Base-by-base conservation (phyloP, 2,113 vertebrate genomes). In the Callipepla squamata region DNA sequence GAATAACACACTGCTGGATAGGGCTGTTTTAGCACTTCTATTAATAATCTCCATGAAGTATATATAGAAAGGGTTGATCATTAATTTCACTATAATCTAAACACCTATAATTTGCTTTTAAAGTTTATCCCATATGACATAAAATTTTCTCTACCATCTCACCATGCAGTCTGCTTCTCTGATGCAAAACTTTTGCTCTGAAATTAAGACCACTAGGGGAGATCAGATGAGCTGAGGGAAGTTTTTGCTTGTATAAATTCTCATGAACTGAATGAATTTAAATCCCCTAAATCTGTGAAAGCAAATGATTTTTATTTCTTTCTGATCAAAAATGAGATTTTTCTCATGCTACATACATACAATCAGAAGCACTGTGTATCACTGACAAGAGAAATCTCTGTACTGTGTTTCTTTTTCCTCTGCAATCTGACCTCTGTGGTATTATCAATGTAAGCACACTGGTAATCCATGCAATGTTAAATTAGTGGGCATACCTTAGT, bases 151-250 rank as follows among this genome's bases (percentile, higher is more conserved):
- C 13, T 48, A 5, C 78, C 53, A 48, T 67, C 76, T 91, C 82
- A 85, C 65, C 61, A 45, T 0, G 7, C 30, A 55, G 67, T 7
- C 69, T 10, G 23, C 48, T 75, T 77, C 93, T 90, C 2, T 74
- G 80, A 48, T 53, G 57, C 34, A 80, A 25, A 51, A 68, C 65
- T 82, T 93, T 47, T 51, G 48, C 86, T 87, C 77, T 53, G 77
- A 92, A 95, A 95, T 93, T 89, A 91, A 83, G 79, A 94, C 68
- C 84, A 26, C 75, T 89, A 65, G 22, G 84, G 72, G 75, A 94
- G n/a, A 67, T 65, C 81, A 51, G 68, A 91, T 89, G 81, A 92
- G 72, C 90, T 87, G 89, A 69, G 42, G 81, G 75, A 87, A 92
- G 84, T 85, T 92, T 94, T 67, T 68, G 28, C 77, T 80, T 75